These are phyloP conservation scores for Lethrus apterus DNA, from an alignment of 1,140 invertebrate genomes.

Conservation along the genomic window DNA sequence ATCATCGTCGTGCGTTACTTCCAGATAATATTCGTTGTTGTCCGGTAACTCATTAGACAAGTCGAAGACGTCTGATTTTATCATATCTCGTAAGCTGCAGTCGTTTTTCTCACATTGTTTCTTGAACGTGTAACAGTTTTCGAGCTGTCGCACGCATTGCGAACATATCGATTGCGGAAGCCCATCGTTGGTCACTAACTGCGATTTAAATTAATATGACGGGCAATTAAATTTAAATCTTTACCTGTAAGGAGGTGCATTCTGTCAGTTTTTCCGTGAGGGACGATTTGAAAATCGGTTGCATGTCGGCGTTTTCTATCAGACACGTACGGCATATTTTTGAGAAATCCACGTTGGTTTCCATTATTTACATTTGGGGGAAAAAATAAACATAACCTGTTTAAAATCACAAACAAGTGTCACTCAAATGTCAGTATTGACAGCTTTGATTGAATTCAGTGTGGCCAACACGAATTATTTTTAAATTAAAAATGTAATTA, in stretches of 20 bases:
- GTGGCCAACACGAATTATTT: no score
- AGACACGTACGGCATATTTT: constrained; percentile 16
- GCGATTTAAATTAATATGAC: no score
- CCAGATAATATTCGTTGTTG: neutral
- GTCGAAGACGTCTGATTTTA: neutral
- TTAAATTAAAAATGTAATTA: no score
- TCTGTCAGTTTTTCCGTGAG: constrained; percentile 4
- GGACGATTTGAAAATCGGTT: constrained; percentile 3
- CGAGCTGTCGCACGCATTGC: constrained; percentile 6
- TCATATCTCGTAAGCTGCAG: neutral
- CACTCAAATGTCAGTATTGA: no score
- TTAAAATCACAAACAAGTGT: no score
- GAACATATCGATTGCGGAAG: constrained; percentile 10
- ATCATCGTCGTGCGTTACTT: neutral
- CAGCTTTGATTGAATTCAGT: no score
- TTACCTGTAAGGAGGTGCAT: constrained; percentile 1
- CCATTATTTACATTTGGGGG: no score
- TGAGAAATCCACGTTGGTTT: no score
- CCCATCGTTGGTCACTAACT: constrained; percentile 11
- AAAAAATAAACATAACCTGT: no score
- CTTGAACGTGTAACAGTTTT: constrained; percentile 5
- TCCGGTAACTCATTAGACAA: neutral
- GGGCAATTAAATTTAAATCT: no score
- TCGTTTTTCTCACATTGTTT: constrained; percentile 8
- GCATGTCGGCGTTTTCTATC: neutral